These are phyloP conservation scores for Muscina levida DNA, from an alignment of 2,888 invertebrate genomes.

Conservation along the genomic window DNA sequence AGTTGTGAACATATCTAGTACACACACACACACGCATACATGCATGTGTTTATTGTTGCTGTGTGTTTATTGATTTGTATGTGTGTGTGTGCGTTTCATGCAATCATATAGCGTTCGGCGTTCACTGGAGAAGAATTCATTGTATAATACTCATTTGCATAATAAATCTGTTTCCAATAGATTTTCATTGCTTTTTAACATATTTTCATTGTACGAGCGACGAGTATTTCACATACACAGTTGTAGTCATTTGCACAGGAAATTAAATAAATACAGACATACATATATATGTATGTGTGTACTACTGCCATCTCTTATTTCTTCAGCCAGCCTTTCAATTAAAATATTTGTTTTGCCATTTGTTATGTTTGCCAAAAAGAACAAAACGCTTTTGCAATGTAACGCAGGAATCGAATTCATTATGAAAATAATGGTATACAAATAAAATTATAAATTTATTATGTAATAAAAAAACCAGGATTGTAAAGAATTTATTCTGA, in stretches of 20 bases:
- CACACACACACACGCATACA: not conserved
- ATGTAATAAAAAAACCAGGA: too few relatives aligned
- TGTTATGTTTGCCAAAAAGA: conserved; percentile 22
- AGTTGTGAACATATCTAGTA: too few relatives aligned
- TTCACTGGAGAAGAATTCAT: conserved; percentile 31
- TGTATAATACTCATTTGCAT: conserved; percentile 66
- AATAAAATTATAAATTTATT: too few relatives aligned
- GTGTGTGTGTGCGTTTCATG: conserved; percentile 3
- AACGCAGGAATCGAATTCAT: too few relatives aligned
- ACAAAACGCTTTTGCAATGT: not conserved
- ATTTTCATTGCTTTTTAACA: conserved; percentile 63
- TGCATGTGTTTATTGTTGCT: not conserved
- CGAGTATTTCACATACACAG: too few relatives aligned
- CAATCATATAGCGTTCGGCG: not conserved
- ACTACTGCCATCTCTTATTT: not conserved
- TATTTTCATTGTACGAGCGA: conserved; percentile 39
- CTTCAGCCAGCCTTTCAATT: conserved; percentile 12
- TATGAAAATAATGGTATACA: too few relatives aligned
- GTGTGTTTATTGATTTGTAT: not conserved
- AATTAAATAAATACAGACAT: too few relatives aligned
- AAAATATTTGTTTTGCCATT: conserved; percentile 30
- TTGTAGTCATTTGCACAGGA: not conserved
- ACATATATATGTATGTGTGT: too few relatives aligned
- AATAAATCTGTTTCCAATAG: conserved; percentile 68
- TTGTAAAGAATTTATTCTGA: too few relatives aligned